These are phyloP conservation scores for Pachymerium ferrugineum DNA, from an alignment of 2,888 invertebrate species.

Conservation along the genomic window DNA sequence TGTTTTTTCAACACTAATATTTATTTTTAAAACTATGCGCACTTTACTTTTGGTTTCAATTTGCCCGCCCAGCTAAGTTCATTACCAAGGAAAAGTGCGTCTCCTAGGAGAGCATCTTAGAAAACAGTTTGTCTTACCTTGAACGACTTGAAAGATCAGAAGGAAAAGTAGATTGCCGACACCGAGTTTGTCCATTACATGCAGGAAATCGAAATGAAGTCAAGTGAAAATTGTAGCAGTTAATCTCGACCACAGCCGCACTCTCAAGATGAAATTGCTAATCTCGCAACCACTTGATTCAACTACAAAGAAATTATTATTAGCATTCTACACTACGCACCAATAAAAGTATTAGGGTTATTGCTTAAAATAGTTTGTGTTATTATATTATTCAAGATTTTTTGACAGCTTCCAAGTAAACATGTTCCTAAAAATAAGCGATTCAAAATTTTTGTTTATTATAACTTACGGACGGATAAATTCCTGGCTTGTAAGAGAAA, in stretches of 20 bases:
- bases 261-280: neutral
- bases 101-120: no score
- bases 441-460: no score
- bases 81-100: no score
- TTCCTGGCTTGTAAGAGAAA: no score
- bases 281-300: neutral
- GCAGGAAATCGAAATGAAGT: conserved; percentile 27
- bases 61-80: no score
- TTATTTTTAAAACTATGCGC: no score
- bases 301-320: neutral
- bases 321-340: neutral
- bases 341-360: neutral
- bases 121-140: conserved; percentile 11
- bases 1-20: no score
- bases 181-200: conserved; percentile 11
- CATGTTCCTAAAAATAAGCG: no score
- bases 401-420: no score
- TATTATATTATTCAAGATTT: no score
- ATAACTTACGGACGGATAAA: no score
- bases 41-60: no score
- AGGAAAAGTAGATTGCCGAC: conserved; percentile 1
- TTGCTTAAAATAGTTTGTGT: neutral
- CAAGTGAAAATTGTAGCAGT: conserved; percentile 18
- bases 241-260: conserved; percentile 7
- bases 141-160: neutral